Base-by-base conservation (phyloP, 1,140 invertebrate genomes). In the Steinernema khuongi region DNA sequence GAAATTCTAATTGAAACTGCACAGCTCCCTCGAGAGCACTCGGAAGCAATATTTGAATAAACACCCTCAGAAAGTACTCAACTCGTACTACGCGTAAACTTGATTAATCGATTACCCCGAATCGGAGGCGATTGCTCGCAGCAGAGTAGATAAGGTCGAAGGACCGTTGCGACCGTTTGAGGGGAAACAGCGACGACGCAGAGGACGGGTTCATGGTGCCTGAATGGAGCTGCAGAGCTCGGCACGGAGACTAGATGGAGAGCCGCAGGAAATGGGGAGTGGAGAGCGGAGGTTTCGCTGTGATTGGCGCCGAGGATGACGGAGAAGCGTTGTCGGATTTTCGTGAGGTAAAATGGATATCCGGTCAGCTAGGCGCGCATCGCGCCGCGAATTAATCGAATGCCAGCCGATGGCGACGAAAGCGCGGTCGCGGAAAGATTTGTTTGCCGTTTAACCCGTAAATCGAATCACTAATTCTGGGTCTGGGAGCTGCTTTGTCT, bases 21-120 rank as follows among this genome's bases (percentile, higher is more conserved):
- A 22, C 4, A 60, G 50, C 2, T 22, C 50, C 50, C 4, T 4
- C 14, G 50, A 22, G 26, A 2, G 7, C n/a, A 11, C 36, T 2
- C 50, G 50, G 50, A 60, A 60, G 4, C 11, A 11, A 14, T 60
- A 60, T 60, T 60, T 60, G 50, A 14, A 60, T 60, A 60, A 60
- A 60, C 50, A 17, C 50, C 26, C 50, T n/a, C n/a, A n/a, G n/a
- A n/a, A n/a, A n/a, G n/a, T n/a, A n/a, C n/a, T n/a, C n/a, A n/a
- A n/a, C n/a, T 14, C 11, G 50, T 60, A 60, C 7, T 60, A 11
- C 36, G 7, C n/a, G 36, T 26, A 22, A 60, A 60, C 19, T 60
- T 22, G 50, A 60, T 60, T 60, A 60, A 60, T 60, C 50, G 50
- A 60, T 60, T 60, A 60, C 50, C 50, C 50, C 50, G 26, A 60